Percentiles rank a stretch among this genome's conserved stretches.
Conservation (phyloP, 1,140 invertebrate species). For the Gerris buenoi region DNA sequence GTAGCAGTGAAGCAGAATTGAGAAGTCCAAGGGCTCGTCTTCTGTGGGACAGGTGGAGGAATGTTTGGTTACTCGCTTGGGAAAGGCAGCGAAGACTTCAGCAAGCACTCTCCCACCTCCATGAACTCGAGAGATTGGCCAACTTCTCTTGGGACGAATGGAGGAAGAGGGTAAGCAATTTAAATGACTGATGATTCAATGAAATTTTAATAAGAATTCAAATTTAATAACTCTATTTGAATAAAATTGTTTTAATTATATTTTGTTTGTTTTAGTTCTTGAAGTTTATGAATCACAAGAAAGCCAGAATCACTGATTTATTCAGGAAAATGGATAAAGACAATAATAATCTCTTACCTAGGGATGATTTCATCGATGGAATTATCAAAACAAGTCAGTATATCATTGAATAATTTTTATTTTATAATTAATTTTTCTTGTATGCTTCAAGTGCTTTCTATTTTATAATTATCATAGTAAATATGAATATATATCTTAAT, state of each 20-base stretch:
- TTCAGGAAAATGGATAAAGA: conserved; percentile 98
- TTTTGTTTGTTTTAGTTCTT: conserved; percentile 60
- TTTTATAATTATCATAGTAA: no score
- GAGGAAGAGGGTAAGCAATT: conserved; percentile 80
- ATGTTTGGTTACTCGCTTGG: conserved; percentile 93
- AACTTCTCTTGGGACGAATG: conserved; percentile 99
- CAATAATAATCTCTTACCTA: conserved; percentile 87
- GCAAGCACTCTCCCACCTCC: conserved; percentile 78
- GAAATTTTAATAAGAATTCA: no score
- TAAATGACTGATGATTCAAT: no score
- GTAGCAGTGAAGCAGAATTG: conserved; percentile 60
- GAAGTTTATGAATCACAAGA: conserved; percentile 99
- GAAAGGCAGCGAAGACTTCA: conserved; percentile 83
- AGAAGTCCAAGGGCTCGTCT: conserved; percentile 74
- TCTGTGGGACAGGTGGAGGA: conserved; percentile 90
- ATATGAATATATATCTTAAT: no score
- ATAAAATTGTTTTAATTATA: no score
- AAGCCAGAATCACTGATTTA: conserved; percentile 90
- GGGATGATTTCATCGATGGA: conserved; percentile 95
- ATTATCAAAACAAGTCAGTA: conserved; percentile 88
- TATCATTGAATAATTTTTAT: not conserved
- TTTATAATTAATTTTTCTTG: not conserved
- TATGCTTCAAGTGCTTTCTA: no score
- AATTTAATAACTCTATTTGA: no score
- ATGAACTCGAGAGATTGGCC: conserved; percentile 81